A percentile compares a stretch with the other conserved stretches of the same genome.
phyloP scores from a whole-genome alignment of 2,797 vertebrate species.

The Esox lucius region DNA sequence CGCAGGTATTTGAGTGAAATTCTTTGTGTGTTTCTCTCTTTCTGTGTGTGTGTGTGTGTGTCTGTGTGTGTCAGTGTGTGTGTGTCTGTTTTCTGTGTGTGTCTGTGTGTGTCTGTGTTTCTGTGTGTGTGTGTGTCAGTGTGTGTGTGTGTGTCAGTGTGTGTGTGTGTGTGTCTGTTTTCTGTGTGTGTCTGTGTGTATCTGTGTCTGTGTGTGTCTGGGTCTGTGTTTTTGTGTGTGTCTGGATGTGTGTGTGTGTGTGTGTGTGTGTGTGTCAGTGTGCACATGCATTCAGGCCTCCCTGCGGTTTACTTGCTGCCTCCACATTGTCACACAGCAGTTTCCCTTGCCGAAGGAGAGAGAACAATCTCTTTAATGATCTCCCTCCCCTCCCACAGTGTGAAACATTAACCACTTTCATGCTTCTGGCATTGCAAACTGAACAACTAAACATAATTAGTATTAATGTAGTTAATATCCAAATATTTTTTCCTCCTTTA shows the following conservation, averaged over 20 bases:
- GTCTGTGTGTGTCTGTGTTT: too few species aligned
- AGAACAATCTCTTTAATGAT: slow-evolving; percentile 9
- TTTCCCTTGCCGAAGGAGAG: neutral
- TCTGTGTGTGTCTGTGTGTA: too few species aligned
- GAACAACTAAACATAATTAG: neutral
- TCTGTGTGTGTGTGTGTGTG: neutral
- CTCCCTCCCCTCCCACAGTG: neutral
- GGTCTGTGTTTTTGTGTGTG: neutral
- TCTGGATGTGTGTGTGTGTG: slow-evolving; percentile 5
- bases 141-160: too few species aligned
- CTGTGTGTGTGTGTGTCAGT: too few species aligned
- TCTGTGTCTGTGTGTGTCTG: too few species aligned
- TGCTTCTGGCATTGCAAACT: neutral
- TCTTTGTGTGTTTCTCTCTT: neutral
- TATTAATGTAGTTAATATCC: slow-evolving; percentile 10
- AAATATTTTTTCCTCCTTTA: neutral
- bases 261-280: neutral
- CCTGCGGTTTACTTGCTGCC: neutral
- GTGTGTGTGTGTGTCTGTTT: too few species aligned
- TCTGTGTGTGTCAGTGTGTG: neutral
- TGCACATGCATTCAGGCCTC: neutral
- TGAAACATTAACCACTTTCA: slow-evolving; percentile 14
- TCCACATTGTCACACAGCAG: neutral
- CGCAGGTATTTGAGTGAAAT: neutral
- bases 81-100: too few species aligned